phyloP scores from a whole-genome alignment of 1,140 invertebrate species.

The Antheraea mylitta region DNA sequence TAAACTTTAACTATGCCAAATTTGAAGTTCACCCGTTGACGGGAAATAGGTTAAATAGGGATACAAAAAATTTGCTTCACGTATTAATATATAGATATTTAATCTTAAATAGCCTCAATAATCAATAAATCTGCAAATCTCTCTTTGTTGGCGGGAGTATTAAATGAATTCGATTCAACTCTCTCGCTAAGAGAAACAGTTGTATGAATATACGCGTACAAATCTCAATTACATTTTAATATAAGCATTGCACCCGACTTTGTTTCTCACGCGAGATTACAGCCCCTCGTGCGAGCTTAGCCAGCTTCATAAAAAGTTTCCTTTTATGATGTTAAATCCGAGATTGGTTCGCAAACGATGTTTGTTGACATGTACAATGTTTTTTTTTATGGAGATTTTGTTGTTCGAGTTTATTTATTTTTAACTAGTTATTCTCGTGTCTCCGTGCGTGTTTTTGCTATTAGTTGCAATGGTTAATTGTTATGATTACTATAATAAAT shows the following conservation, averaged over 20 bases:
- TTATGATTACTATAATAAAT: too few relatives aligned
- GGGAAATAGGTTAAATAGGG: too few relatives aligned
- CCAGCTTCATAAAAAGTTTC: conserved; percentile 1
- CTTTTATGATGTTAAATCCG: not conserved
- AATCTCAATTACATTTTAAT: not conserved
- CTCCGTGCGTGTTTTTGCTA: too few relatives aligned
- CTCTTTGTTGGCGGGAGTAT: not conserved
- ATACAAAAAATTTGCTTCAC: too few relatives aligned
- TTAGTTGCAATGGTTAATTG: too few relatives aligned
- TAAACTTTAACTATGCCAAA: too few relatives aligned
- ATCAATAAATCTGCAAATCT: not conserved
- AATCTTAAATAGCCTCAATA: too few relatives aligned
- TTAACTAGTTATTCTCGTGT: too few relatives aligned
- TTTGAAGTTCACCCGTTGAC: too few relatives aligned
- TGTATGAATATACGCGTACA: not conserved
- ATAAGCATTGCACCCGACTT: not conserved
- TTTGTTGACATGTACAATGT: not conserved
- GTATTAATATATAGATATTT: too few relatives aligned
- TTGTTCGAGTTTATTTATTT: too few relatives aligned
- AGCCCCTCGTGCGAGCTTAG: not conserved
- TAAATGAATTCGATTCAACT: not conserved
- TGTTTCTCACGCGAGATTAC: not conserved
- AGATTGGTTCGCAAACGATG: not conserved
- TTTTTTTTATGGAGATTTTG: not conserved
- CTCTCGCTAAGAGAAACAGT: not conserved